These are phyloP conservation scores for Caenorhabditis tropicalis DNA, from an alignment of 1,140 invertebrate genomes.

Conservation along the genomic window DNA sequence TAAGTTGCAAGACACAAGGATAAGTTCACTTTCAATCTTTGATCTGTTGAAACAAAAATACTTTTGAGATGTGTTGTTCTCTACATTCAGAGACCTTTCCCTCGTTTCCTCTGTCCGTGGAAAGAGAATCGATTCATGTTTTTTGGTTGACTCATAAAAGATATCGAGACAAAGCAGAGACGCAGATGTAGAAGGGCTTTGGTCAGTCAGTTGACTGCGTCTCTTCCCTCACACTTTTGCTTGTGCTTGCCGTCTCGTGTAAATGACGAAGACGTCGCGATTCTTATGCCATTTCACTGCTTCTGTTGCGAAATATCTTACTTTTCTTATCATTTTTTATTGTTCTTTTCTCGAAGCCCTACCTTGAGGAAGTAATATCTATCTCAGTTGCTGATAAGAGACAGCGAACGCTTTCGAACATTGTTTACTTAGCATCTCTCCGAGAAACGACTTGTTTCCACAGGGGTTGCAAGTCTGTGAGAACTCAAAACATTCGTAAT, in stretches of 20 bases:
- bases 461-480: too few relatives aligned
- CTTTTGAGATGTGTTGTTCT: too few relatives aligned
- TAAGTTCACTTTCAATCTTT: too few relatives aligned
- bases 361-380: background rate
- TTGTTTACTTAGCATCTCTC: background rate
- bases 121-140: background rate
- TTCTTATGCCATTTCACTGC: background rate
- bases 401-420: background rate
- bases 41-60: too few relatives aligned
- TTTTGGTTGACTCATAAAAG: background rate
- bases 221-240: background rate
- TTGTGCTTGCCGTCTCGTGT: background rate
- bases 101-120: background rate
- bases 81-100: too few relatives aligned
- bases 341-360: background rate
- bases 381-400: background rate
- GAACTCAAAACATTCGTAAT: too few relatives aligned
- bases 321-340: background rate
- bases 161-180: background rate
- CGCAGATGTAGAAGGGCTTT: background rate
- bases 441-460: background rate
- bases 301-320: background rate
- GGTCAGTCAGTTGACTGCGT: conserved; percentile 8
- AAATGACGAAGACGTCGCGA: background rate
- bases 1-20: too few relatives aligned